A percentile compares a stretch with the other conserved stretches of the same genome.
Conservation (phyloP, 2,797 vertebrate genomes). For the Caiman crocodilus region DNA sequence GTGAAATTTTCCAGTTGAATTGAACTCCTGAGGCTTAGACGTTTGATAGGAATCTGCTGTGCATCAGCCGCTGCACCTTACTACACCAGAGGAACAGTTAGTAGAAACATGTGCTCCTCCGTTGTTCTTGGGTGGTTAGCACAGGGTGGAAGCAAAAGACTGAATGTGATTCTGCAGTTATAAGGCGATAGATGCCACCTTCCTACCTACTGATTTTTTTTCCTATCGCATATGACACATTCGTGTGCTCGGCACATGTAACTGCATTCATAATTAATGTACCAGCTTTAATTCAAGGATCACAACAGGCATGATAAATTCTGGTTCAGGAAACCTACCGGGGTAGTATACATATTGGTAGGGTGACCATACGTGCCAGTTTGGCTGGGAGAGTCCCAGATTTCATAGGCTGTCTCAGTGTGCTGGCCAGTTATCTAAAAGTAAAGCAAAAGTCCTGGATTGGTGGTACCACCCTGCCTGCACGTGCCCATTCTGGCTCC, state of each 20-base stretch:
- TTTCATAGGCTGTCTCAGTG: too few species aligned
- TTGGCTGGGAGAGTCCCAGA: too few species aligned
- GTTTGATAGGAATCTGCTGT: not conserved
- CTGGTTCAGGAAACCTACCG: not conserved
- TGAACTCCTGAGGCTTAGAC: not conserved
- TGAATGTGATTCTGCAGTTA: rapidly evolving
- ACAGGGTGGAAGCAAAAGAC: not conserved
- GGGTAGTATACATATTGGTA: not conserved
- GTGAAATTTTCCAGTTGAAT: not conserved
- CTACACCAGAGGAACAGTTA: rapidly evolving
- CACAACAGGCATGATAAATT: not conserved
- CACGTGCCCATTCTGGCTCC: too few species aligned
- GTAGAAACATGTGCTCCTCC: rapidly evolving
- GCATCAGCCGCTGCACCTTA: rapidly evolving
- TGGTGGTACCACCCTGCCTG: too few species aligned
- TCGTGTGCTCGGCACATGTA: rapidly evolving
- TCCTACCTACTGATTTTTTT: not conserved
- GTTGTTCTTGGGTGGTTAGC: not conserved
- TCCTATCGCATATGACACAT: not conserved
- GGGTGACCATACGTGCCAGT: too few species aligned
- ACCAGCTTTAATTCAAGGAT: not conserved
- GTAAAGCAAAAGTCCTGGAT: too few species aligned
- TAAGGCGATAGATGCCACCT: not conserved
- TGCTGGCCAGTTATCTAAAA: too few species aligned
- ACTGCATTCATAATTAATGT: not conserved